phyloP scores from a whole-genome alignment of 2,797 vertebrate genomes.

The Lagodon rhomboides region DNA sequence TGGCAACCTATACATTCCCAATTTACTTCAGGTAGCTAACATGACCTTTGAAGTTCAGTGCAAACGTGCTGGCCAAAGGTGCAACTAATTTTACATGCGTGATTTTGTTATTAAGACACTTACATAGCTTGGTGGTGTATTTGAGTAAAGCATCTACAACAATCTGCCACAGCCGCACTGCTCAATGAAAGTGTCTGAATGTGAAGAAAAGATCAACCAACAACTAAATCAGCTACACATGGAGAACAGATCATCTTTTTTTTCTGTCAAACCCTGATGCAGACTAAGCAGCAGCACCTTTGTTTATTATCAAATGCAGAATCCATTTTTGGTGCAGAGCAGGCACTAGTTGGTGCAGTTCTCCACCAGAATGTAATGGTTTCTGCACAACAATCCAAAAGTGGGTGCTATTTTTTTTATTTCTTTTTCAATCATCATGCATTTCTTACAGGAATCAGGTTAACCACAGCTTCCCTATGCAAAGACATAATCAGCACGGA shows the following conservation, averaged over 20 bases:
- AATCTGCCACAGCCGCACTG: not conserved
- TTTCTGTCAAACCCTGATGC: not conserved
- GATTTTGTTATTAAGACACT: not conserved
- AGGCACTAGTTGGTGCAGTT: not conserved
- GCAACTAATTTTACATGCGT: not conserved
- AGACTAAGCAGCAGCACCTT: not conserved
- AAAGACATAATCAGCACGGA: not conserved
- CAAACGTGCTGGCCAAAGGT: not conserved
- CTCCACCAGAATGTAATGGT: not conserved
- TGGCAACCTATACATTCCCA: not conserved
- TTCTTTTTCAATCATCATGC: not conserved
- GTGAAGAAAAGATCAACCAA: not conserved
- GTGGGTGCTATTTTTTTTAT: not conserved
- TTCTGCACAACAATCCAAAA: not conserved
- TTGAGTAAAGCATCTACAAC: not conserved
- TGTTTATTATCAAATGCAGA: not conserved
- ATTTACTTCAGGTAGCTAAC: slow-evolving; percentile 12
- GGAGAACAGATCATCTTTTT: not conserved
- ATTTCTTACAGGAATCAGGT: not conserved
- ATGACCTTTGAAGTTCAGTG: not conserved
- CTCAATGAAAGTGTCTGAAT: not conserved
- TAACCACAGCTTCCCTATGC: not conserved
- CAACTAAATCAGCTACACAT: not conserved
- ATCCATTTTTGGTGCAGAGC: not conserved
- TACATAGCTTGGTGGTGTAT: not conserved